These are phyloP conservation scores for Brenthis daphne DNA, from an alignment of 2,888 invertebrate genomes.

Conservation along the genomic window DNA sequence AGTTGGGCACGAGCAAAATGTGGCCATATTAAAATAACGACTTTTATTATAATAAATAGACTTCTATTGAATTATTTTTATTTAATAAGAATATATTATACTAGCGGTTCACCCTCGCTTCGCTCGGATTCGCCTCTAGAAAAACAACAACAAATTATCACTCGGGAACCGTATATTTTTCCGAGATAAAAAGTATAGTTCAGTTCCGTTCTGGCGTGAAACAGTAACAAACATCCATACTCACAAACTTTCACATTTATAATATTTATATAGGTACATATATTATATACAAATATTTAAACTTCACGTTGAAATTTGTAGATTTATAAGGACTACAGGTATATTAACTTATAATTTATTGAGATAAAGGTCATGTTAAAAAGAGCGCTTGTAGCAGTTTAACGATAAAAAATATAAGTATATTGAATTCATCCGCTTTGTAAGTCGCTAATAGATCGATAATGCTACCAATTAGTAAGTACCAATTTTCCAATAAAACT, in stretches of 20 bases:
- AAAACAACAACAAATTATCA: too few species aligned
- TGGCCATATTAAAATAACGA: background rate
- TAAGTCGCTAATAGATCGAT: constrained; percentile 72
- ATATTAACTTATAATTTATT: too few species aligned
- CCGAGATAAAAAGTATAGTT: too few species aligned
- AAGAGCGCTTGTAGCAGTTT: constrained; percentile 31
- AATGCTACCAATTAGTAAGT: constrained; percentile 79
- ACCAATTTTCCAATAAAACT: constrained; percentile 82
- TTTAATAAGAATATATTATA: background rate
- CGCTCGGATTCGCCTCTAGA: too few species aligned
- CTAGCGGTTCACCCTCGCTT: too few species aligned
- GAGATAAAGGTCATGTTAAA: background rate
- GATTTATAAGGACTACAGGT: background rate
- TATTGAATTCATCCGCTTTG: constrained; percentile 52
- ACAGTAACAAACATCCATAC: too few species aligned
- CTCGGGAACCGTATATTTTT: too few species aligned
- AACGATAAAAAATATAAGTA: constrained; percentile 48
- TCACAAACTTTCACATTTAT: too few species aligned
- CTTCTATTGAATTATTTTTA: background rate
- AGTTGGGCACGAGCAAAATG: background rate
- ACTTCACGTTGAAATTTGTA: background rate
- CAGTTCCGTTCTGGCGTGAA: too few species aligned
- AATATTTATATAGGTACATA: too few species aligned
- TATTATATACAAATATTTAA: too few species aligned
- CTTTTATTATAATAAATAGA: background rate